Conservation (phyloP, 2,113 vertebrate genomes). For the Callorhinus ursinus region DNA sequence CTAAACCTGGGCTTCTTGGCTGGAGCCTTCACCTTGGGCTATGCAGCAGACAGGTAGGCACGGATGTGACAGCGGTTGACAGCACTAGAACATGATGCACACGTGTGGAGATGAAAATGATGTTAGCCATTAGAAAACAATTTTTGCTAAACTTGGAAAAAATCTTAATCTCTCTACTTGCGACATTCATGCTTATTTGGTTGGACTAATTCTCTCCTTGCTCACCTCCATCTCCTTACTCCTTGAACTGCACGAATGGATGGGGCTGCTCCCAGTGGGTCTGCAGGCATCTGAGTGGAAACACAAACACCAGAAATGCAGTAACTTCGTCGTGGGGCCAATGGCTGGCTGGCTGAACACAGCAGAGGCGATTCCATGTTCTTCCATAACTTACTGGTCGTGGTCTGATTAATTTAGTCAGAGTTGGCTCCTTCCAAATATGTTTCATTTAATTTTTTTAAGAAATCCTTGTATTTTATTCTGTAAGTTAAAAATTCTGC, state of each 20-base stretch:
- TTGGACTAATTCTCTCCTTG: not conserved
- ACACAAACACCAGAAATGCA: not conserved
- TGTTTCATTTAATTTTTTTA: not conserved
- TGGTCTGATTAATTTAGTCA: not conserved
- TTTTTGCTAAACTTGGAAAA: not conserved
- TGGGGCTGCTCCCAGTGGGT: not conserved
- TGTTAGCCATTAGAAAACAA: not conserved
- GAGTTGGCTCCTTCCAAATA: not conserved
- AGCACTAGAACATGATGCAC: fast-evolving
- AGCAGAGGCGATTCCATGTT: fast-evolving
- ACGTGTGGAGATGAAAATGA: not conserved
- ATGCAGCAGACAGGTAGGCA: conserved; percentile 94
- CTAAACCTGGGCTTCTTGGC: conserved; percentile 94
- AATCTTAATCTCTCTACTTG: not conserved
- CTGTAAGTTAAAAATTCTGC: not conserved
- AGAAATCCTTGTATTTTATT: not conserved
- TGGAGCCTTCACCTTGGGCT: conserved; percentile 93
- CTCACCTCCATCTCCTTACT: not conserved
- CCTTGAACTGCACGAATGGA: not conserved
- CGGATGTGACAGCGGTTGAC: fast-evolving
- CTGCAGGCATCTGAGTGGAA: not conserved
- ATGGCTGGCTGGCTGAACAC: fast-evolving
- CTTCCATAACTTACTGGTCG: not conserved
- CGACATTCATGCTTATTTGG: not conserved
- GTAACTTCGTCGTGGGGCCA: fast-evolving